Evolutionary conservation across 2,797 vertebrate species (phyloP).

Genomic region (Sebastolobus alascanus): DNA sequence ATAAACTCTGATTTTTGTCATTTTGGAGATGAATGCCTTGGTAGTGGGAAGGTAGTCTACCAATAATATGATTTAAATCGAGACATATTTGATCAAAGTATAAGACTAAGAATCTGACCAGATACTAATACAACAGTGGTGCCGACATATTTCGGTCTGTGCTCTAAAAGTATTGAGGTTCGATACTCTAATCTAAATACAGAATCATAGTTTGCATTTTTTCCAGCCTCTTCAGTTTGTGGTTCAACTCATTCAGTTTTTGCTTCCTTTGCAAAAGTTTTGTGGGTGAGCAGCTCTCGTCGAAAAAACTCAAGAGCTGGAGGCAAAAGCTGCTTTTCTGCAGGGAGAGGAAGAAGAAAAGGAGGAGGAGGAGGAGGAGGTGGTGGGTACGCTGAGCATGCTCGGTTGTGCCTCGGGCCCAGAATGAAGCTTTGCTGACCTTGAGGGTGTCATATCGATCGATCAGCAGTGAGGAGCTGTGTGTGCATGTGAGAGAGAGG

Average conservation of each 20-base stretch:
- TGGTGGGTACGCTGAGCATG: constrained; percentile 60
- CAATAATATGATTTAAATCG: not conserved
- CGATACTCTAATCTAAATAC: constrained; percentile 4
- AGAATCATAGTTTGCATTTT: not conserved
- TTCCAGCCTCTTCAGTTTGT: constrained; percentile 20
- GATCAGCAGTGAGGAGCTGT: constrained; percentile 58
- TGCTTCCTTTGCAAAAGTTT: constrained; percentile 20
- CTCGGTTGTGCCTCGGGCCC: constrained; percentile 57
- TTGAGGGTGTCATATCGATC: constrained; percentile 92
- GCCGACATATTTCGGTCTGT: constrained; percentile 6
- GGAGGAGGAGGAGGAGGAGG: constrained; percentile 23
- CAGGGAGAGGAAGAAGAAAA: constrained; percentile 33
- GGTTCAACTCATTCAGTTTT: constrained; percentile 36
- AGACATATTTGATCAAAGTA: not conserved
- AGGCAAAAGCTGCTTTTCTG: constrained; percentile 46
- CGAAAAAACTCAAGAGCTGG: constrained; percentile 37
- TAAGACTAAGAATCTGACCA: not conserved
- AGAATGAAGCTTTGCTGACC: constrained; percentile 86
- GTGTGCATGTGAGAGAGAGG: constrained; percentile 40
- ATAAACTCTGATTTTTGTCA: too few species aligned
- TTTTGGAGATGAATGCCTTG: too few species aligned
- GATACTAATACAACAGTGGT: not conserved
- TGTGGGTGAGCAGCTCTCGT: constrained; percentile 33
- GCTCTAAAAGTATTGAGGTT: constrained; percentile 6
- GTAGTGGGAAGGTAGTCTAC: too few species aligned